Evolutionary conservation across 92 coral and sea anemone species (phyloP), one percentile per base, ranked within the genome.

Genomic region (Isaurus tuberculatus): DNA sequence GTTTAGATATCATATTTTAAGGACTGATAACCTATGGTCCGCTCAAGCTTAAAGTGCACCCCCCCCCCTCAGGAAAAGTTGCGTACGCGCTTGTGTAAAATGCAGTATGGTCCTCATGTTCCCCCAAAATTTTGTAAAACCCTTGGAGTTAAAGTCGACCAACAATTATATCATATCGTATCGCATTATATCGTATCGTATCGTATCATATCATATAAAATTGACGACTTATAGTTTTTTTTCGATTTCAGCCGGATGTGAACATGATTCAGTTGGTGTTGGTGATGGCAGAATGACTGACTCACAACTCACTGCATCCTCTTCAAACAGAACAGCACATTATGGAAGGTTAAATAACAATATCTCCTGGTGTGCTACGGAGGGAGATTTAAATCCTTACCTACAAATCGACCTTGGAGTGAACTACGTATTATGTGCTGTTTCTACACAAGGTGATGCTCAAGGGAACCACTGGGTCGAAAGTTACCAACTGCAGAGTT

Each of bases 241-340:
- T 65, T 32, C 29, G 5, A 7, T 65, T 65, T 65, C 70, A 65
- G 70, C 42, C 11, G 36, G 16, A 7, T 65, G 70, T 32, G 70
- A 65, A 16, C 17, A 65, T 13, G n/a, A 65, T 8, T 15, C 70
- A 29, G 34, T 65, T 32, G 70, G 70, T 29, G 36, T 65, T 13
- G 70, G 42, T 13, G 40, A 65, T 65, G 70, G 70, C 8, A 65
- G 70, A 29, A 65, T 65, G 29, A 8, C 40, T 29, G 70, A 65
- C 42, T 29, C 70, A 30, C 70, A 65, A 27, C 70, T 65, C 70
- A 65, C 70, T 65, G 70, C 70, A 19, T 65, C 70, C 36, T 55
- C 63, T 5, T 28, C 42, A 65, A 65, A 65, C 69, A 63, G 36
- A 11, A 65, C 70, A 0, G 70, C 70, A 15, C 33, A 20, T 11